Percentiles rank a stretch among this genome's conserved stretches.
phyloP scores from a whole-genome alignment of 1,140 invertebrate genomes.

The Caenorhabditis tropicalis region DNA sequence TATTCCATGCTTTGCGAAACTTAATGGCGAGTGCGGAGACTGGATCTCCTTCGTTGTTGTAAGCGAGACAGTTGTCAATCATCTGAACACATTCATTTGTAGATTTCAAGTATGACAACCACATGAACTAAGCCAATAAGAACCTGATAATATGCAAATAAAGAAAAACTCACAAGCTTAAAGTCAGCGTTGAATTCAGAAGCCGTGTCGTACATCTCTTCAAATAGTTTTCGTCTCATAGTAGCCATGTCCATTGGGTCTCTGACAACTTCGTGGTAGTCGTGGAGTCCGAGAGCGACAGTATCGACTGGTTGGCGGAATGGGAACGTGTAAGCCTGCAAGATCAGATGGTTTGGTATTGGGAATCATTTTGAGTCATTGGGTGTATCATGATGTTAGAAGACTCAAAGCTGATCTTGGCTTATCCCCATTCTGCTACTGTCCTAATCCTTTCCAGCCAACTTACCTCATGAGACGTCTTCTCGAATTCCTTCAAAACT shows the following conservation, averaged over 20 bases:
- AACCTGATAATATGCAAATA: too few relatives aligned
- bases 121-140: too few relatives aligned
- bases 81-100: background rate
- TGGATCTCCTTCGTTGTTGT: constrained; percentile 9
- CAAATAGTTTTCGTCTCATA: background rate
- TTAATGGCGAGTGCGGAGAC: background rate
- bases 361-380: too few relatives aligned
- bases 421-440: too few relatives aligned
- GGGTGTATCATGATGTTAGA: too few relatives aligned
- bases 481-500: background rate
- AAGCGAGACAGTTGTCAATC: constrained; percentile 13
- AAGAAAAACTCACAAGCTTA: background rate
- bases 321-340: constrained; percentile 2
- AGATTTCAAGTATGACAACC: too few relatives aligned
- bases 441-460: too few relatives aligned
- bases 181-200: background rate
- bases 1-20: background rate
- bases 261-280: background rate
- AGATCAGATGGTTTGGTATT: background rate
- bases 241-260: constrained; percentile 19
- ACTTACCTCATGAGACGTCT: background rate
- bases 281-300: background rate
- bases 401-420: too few relatives aligned
- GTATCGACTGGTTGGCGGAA: constrained; percentile 7
- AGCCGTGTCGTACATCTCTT: background rate